Conservation (phyloP, 2,113 vertebrate species). For the Zosterops hypoxanthus region DNA sequence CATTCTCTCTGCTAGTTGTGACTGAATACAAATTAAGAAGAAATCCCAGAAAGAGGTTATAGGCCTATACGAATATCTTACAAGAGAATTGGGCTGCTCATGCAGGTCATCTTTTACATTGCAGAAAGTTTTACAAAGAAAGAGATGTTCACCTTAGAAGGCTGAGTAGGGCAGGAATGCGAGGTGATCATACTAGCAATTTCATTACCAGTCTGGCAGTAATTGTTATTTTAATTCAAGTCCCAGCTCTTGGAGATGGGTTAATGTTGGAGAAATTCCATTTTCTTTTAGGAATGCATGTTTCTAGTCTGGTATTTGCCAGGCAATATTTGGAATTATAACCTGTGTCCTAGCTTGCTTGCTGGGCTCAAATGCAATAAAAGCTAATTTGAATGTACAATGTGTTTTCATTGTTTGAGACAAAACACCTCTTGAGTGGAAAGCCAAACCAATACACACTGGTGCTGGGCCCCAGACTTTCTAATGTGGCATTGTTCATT, state of each 20-base stretch:
- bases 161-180: neutral
- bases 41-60: constrained; percentile 6
- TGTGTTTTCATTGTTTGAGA: neutral
- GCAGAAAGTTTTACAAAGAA: neutral
- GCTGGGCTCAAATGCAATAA: neutral
- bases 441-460: neutral
- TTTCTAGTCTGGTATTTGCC: neutral
- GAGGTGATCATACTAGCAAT: neutral
- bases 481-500: neutral
- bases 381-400: neutral
- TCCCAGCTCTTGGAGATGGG: neutral
- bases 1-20: constrained; percentile 27
- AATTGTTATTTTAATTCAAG: constrained; percentile 37
- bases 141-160: neutral
- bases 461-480: neutral
- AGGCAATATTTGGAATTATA: neutral
- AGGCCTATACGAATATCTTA: constrained; percentile 14
- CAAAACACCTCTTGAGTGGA: neutral
- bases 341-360: neutral
- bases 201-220: neutral
- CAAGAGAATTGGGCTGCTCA: neutral
- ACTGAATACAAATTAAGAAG: constrained; percentile 62
- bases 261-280: neutral
- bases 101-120: neutral
- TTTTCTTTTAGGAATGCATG: constrained; percentile 17